Evolutionary conservation across 2,797 vertebrate genomes (phyloP), one percentile per base, ranked within the genome.

Genomic region (Enteromius viviparus): DNA sequence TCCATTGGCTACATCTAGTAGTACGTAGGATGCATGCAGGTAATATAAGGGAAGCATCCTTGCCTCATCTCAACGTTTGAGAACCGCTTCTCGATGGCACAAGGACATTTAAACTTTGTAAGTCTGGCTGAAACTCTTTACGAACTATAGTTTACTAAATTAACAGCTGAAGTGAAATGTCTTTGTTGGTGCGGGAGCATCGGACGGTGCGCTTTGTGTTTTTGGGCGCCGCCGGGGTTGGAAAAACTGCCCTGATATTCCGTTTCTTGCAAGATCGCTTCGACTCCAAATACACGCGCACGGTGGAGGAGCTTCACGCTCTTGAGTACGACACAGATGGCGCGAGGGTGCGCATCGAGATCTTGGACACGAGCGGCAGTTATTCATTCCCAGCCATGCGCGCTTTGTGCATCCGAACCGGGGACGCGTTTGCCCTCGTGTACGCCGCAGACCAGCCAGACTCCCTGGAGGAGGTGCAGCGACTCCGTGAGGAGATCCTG

Each of bases 331-430:
- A 91, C 34, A 65, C 78, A 0, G 90, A 78, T 1, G 86, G 84
- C 4, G 88, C 78, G 0, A 89, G 85, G 78, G 86, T 91, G 77
- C 88, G 85, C 0, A 87, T 95, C 37, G 93, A 95, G 89, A 93
- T 95, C 76, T 23, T 94, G 87, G 95, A 95, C 90, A 94, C 95
- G 0, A 94, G 94, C 81, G 95, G 94, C 62, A 95, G 93, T 86
- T 95, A 94, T 89, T 89, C 94, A 5, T 95, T 95, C 90, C 95
- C 95, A 29, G 95, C 95, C 77, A 94, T 95, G 94, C 90, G 93
- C 58, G 89, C 93, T 83, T 92, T 95, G n/a, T 85, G 92, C 84
- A 94, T 95, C 87, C 90, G 90, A 2, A 92, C 92, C 87, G 91
- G 90, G 1, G 92, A 95, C 85, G 93, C 92, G 0, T 93, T 95